Evolutionary conservation across 2,113 vertebrate species (phyloP), one percentile per base, ranked within the genome.

Genomic region (Seriola rivoliana): DNA sequence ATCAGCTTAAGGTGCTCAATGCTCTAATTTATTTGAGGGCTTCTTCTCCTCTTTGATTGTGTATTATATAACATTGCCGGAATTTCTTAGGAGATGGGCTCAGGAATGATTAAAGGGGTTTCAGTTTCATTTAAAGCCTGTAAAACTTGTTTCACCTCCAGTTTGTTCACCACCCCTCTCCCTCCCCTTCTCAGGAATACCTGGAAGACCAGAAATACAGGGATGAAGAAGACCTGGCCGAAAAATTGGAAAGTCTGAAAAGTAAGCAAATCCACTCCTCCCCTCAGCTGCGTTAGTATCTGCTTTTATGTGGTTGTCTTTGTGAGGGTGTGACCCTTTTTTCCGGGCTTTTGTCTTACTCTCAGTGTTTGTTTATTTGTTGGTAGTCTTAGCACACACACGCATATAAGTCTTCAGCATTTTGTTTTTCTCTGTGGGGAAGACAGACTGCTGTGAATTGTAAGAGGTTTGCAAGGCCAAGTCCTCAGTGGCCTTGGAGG

Each of bases 191-290:
- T 13, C 81, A 99, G 98, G 98, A 99, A 86, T 99, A 97, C 80
- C 93, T 99, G 89, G 97, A 96, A 87, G 97, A 99, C 92, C 97
- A 99, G 82, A 99, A 99, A 90, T 99, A 97, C 93, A 95, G 95
- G 0, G 96, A 99, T 93, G 97, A 98, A 87, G 97, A 99, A 55
- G 96, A 97, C 88, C 93, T 99, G 86, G 92, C 95, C 0, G 96
- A 97, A 38, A 99, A 99, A 87, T 78, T 99, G 58, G 95, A 97
- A 3, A 94, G 95, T 67, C 97, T 97, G 82, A 99, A 99, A 96
- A 99, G 98, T 99, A 94, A 96, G 96, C 66, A 68, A 21, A 29
- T 14, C 21, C 59, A 29, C 3, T 42, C 19, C 8, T 32, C 4
- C 58, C 17, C 8, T 50, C 0, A 16, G n/a, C 10, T 66, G 52